Percentiles rank a stretch among this genome's conserved stretches.
Evolutionary conservation across 2,113 vertebrate species (phyloP).

Genomic region (Girardinichthys multiradiatus): DNA sequence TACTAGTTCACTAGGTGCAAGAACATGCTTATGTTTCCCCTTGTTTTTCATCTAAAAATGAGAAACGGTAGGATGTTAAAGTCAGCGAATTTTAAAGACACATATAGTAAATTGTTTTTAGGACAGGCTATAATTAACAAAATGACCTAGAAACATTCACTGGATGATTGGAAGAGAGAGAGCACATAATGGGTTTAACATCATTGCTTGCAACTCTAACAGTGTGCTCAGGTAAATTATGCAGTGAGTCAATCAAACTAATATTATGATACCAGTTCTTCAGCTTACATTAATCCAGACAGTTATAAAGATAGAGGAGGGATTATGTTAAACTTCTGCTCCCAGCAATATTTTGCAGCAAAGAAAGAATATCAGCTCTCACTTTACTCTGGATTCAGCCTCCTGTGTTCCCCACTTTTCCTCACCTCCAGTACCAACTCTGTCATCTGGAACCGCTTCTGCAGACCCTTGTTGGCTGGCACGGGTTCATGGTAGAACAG

Average conservation of each 20-base stretch:
- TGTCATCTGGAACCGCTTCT: constrained; percentile 92
- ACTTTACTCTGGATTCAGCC: not conserved
- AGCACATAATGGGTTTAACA: constrained; percentile 34
- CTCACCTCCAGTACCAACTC: constrained; percentile 97
- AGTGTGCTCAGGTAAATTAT: constrained; percentile 14
- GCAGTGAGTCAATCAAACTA: constrained; percentile 5
- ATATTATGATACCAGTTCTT: not conserved
- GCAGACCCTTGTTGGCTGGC: constrained; percentile 85
- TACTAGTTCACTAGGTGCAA: not conserved
- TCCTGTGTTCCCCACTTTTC: not conserved
- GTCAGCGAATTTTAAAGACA: constrained; percentile 26
- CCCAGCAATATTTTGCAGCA: not conserved
- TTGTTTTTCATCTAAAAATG: too few species aligned
- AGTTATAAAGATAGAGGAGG: not conserved
- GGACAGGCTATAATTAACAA: constrained; percentile 60
- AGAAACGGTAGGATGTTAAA: not conserved
- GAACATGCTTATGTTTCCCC: not conserved
- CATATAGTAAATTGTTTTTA: constrained; percentile 29
- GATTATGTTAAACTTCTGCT: not conserved
- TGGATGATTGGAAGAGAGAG: constrained; percentile 27
- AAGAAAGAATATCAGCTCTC: not conserved
- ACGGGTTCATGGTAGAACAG: constrained; percentile 90
- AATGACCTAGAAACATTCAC: constrained; percentile 70
- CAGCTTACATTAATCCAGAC: not conserved
- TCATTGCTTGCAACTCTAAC: not conserved